These are phyloP conservation scores for Athene noctua DNA, from an alignment of 2,113 vertebrate genomes.

Conservation along the genomic window DNA sequence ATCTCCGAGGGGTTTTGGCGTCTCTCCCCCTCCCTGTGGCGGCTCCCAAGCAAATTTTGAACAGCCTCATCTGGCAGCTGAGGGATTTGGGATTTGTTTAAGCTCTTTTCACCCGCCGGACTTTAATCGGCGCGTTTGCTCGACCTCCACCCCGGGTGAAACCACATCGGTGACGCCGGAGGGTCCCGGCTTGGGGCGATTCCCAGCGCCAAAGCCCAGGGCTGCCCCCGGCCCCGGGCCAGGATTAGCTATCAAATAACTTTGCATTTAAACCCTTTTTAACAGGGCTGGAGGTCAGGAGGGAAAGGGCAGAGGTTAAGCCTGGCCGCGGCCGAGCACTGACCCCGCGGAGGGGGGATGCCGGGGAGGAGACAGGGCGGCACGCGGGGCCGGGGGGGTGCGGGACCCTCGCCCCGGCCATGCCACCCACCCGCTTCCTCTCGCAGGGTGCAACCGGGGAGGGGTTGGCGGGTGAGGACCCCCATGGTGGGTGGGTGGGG, in stretches of 20 bases:
- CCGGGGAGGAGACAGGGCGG: not conserved
- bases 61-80: conserved; percentile 58
- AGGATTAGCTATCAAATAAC: conserved; percentile 57
- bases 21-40: not conserved
- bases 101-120: conserved; percentile 67
- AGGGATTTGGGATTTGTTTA: conserved; percentile 71
- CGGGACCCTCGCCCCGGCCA: not conserved
- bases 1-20: fast-evolving
- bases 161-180: not conserved
- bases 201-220: conserved; percentile 35
- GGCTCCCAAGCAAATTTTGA: not conserved
- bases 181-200: not conserved
- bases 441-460: fast-evolving
- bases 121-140: conserved; percentile 64
- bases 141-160: conserved; percentile 31
- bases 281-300: conserved; percentile 24
- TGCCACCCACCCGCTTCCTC: not conserved
- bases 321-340: not conserved
- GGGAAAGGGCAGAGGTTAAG: conserved; percentile 33
- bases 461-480: fast-evolving
- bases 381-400: not conserved
- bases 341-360: not conserved
- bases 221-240: not conserved
- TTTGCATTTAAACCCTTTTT: conserved; percentile 51
- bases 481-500: too few relatives aligned